Evolutionary conservation across 2,797 vertebrate genomes (phyloP).

Genomic region (Acanthurus tractus): DNA sequence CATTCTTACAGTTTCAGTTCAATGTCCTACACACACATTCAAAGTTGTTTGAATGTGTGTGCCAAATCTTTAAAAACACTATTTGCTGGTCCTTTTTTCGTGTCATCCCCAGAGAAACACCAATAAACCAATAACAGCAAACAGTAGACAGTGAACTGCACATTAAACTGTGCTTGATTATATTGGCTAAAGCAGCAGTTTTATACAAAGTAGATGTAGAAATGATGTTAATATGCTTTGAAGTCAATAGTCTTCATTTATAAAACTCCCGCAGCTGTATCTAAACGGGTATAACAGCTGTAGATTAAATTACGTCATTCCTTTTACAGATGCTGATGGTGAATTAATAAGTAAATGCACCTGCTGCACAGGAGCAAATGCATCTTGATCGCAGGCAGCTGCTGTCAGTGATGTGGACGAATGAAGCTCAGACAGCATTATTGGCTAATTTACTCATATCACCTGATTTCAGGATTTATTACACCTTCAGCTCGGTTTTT

Average conservation of each 20-base stretch:
- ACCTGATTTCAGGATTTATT: constrained; percentile 56
- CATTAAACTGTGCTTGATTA: not conserved
- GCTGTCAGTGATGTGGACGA: constrained; percentile 20
- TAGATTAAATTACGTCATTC: constrained; percentile 24
- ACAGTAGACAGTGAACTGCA: not conserved
- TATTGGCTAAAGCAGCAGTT: not conserved
- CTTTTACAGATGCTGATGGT: constrained; percentile 21
- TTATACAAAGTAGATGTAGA: not conserved
- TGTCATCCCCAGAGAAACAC: no score
- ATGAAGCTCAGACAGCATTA: constrained; percentile 24
- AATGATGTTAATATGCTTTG: not conserved
- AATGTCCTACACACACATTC: no score
- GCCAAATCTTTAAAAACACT: no score
- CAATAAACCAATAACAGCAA: no score
- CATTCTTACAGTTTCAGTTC: no score
- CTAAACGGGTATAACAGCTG: constrained; percentile 2
- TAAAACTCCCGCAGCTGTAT: constrained; percentile 3
- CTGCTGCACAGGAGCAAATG: constrained; percentile 13
- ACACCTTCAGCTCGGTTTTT: constrained; percentile 48
- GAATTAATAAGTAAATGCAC: constrained; percentile 39
- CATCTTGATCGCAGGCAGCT: constrained; percentile 17
- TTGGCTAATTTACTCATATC: constrained; percentile 33
- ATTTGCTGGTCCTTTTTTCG: no score
- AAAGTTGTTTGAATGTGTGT: no score
- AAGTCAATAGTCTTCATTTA: not conserved